Percentiles rank a stretch among this genome's conserved stretches.
These are phyloP conservation scores for Euura saliciscinereae DNA, from an alignment of 1,140 invertebrate species.

Conservation along the genomic window DNA sequence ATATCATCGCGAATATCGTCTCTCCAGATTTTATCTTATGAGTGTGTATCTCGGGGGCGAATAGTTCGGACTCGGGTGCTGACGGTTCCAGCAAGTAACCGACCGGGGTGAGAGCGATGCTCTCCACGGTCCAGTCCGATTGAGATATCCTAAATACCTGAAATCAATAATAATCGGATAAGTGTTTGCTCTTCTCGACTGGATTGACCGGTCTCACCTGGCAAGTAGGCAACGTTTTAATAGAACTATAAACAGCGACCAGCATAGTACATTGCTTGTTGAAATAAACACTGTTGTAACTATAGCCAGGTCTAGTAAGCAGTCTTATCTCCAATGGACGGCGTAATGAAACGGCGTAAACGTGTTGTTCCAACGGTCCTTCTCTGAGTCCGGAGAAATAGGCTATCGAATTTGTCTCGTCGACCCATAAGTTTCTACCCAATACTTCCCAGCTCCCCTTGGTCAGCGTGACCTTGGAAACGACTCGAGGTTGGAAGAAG, in stretches of 20 bases:
- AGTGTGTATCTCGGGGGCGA: conserved; percentile 76
- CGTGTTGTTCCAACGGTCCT: conserved; percentile 81
- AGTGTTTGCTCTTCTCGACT: too few relatives aligned
- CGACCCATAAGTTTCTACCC: conserved; percentile 79
- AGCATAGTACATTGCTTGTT: conserved; percentile 85
- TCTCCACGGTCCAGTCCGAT: conserved; percentile 68
- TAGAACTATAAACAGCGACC: conserved; percentile 89
- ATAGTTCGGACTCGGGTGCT: conserved; percentile 64
- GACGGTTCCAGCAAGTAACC: conserved; percentile 75
- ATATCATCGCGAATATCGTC: conserved; percentile 89
- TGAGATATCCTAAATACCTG: conserved; percentile 76
- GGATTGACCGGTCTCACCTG: conserved; percentile 51
- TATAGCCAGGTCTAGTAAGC: conserved; percentile 77
- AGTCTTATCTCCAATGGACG: conserved; percentile 71
- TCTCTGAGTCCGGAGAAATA: conserved; percentile 84
- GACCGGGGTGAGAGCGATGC: conserved; percentile 68
- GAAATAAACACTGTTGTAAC: conserved; percentile 77
- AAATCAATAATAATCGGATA: conserved; percentile 13
- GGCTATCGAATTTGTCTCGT: conserved; percentile 71
- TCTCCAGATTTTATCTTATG: conserved; percentile 75
- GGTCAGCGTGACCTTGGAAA: conserved; percentile 75
- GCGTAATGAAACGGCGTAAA: conserved; percentile 78
- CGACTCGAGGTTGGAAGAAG: conserved; percentile 64
- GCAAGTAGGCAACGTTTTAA: conserved; percentile 80
- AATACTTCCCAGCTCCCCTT: conserved; percentile 85